Percentiles rank a stretch among this genome's conserved stretches.
These are phyloP conservation scores for Bombyx mandarina DNA, from an alignment of 1,140 invertebrate genomes.

Conservation along the genomic window DNA sequence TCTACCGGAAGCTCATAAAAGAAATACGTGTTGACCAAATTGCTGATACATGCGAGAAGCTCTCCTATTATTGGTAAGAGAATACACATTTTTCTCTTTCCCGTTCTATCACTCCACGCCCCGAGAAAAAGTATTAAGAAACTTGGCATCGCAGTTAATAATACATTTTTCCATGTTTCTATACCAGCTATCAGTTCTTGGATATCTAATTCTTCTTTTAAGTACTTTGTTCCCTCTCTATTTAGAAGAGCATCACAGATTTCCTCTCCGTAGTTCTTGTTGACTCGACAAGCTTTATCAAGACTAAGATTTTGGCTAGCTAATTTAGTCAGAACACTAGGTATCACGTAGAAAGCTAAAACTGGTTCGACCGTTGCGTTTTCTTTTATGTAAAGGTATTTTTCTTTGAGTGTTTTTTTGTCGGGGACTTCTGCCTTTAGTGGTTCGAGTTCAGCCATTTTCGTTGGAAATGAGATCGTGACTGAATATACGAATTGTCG, in stretches of 20 bases:
- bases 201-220: conserved; percentile 56
- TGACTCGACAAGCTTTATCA: conserved; percentile 75
- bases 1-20: conserved; percentile 81
- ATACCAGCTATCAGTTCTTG: conserved; percentile 71
- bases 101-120: conserved; percentile 76
- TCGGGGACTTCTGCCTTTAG: conserved; percentile 33
- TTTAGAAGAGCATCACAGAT: conserved; percentile 69
- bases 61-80: conserved; percentile 84
- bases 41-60: conserved; percentile 78
- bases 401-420: conserved; percentile 64
- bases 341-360: conserved; percentile 68
- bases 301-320: conserved; percentile 73
- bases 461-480: conserved; percentile 8
- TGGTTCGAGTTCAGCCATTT: conserved; percentile 40
- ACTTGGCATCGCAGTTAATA: conserved; percentile 66
- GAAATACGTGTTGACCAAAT: conserved; percentile 82
- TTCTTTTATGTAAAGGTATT: conserved; percentile 38
- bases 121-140: conserved; percentile 72
- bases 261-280: conserved; percentile 61
- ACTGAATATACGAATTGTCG: conserved; percentile 4
- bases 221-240: conserved; percentile 52
- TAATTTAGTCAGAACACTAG: conserved; percentile 62
- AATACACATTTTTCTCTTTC: conserved; percentile 84
- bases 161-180: conserved; percentile 67
- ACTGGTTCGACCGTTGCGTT: conserved; percentile 73